Evolutionary conservation across 2,888 invertebrate genomes (phyloP).

Genomic region (Anthophora plumipes): DNA sequence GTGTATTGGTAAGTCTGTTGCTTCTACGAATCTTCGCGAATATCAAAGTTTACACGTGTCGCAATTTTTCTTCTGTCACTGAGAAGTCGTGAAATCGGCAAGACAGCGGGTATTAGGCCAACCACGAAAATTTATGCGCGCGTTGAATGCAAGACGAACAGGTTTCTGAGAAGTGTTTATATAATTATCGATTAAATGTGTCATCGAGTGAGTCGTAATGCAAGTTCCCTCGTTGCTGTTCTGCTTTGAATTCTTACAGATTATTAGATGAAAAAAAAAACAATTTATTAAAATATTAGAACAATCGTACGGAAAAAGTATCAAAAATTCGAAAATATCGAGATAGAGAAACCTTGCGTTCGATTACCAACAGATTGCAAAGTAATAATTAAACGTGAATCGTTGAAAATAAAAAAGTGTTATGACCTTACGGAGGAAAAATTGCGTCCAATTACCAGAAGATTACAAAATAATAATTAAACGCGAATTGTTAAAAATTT

Average conservation of each 20-base stretch:
- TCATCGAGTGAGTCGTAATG: neutral
- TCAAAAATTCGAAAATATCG: neutral
- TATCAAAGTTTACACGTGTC: neutral
- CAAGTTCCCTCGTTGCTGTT: neutral
- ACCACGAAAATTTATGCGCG: conserved; percentile 23
- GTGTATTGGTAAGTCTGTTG: neutral
- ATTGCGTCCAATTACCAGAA: too few species aligned
- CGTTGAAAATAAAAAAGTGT: too few species aligned
- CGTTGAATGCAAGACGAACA: neutral
- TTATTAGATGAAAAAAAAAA: too few species aligned
- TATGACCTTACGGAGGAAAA: too few species aligned
- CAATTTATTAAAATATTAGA: too few species aligned
- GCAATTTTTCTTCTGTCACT: neutral
- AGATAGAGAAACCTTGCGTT: neutral
- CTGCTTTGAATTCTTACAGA: neutral
- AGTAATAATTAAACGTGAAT: too few species aligned
- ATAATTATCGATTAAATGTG: conserved; percentile 7
- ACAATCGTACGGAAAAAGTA: neutral
- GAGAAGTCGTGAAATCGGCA: neutral
- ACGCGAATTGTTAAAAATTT: too few species aligned
- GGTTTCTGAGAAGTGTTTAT: conserved; percentile 6
- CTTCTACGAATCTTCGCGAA: neutral
- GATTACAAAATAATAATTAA: too few species aligned
- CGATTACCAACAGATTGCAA: neutral
- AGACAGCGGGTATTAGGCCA: conserved; percentile 12